Percentiles rank a stretch among this genome's conserved stretches.
phyloP scores from a whole-genome alignment of 2,797 vertebrate species.

The Chloroceryle amazona region DNA sequence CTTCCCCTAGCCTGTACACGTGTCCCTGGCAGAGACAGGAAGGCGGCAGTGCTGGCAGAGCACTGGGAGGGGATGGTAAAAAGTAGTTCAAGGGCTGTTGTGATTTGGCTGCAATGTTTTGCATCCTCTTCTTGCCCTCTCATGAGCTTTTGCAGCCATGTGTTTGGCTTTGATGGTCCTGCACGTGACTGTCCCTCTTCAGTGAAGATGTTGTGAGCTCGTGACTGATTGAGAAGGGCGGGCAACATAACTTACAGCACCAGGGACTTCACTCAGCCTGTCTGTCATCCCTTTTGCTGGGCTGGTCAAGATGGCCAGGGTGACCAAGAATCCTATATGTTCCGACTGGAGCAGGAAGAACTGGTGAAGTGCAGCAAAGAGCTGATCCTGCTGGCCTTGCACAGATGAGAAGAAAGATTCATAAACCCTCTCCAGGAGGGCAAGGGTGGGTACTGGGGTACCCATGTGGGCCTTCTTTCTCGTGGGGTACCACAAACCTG shows the following conservation, averaged over 20 bases:
- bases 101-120: neutral
- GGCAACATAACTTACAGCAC: neutral
- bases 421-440: neutral
- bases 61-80: accelerated
- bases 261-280: too few relatives aligned
- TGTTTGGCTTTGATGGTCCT: neutral
- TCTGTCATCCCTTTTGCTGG: neutral
- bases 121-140: neutral
- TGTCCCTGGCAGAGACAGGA: neutral
- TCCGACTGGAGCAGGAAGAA: neutral
- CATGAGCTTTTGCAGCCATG: accelerated
- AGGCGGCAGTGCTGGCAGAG: neutral
- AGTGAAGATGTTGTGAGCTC: neutral
- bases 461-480: neutral
- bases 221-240: accelerated
- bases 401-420: neutral
- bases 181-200: accelerated
- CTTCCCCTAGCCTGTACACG: accelerated
- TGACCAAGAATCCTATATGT: too few relatives aligned
- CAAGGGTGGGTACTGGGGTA: neutral
- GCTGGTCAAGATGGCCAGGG: accelerated
- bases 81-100: neutral
- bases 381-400: neutral
- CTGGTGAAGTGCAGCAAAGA: neutral
- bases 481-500: accelerated